Base-by-base conservation (phyloP, 2,113 vertebrate species). In the Chlamydotis undulata region DNA sequence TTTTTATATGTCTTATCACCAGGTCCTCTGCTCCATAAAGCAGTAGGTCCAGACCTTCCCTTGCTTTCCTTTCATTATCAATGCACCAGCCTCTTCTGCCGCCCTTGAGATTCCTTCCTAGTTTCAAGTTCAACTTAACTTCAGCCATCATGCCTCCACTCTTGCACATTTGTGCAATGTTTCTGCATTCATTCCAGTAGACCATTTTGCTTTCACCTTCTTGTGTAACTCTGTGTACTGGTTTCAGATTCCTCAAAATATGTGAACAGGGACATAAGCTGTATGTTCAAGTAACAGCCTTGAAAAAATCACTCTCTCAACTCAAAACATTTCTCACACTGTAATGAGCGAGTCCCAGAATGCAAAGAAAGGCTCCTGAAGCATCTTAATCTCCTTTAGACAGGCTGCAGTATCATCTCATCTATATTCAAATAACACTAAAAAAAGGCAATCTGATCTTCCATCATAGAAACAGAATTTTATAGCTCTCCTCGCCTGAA, bases 241-340 rank as follows among this genome's bases (percentile, higher is more conserved):
- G 18, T 37, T 52, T 35, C 2, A 68, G 35, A 60, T 76, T 56
- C 19, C 33, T 86, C 28, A 63, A 83, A 83, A 28, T 31, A 50
- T 0, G 4, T 41, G 56, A 87, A n/a, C 13, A 1, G 1, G 7
- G 23, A 83, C 7, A 1, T 10, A 53, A 55, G 28, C 22, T 55
- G 2, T 31, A 18, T 4, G 10, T 73, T 7, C 47, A 83, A 71
- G 12, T 47, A 70, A 55, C 1, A 61, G 45, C n/a, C 47, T 0
- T 81, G 59, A 56, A 78, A 78, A 82, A 74, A 74, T 31, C 35
- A 39, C 24, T 6, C n/a, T 45, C 35, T 68, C 15, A 21, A 78
- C 6, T 39, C 9, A 79, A 43, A 43, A 21, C 12, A 23, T 29
- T 92, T 85, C 59, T 82, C 57, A 37, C 7, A 21, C 23, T 68